A percentile compares a stretch with the other conserved stretches of the same genome.
phyloP scores from a whole-genome alignment of 2,113 vertebrate species.

The Enhydra lutris region DNA sequence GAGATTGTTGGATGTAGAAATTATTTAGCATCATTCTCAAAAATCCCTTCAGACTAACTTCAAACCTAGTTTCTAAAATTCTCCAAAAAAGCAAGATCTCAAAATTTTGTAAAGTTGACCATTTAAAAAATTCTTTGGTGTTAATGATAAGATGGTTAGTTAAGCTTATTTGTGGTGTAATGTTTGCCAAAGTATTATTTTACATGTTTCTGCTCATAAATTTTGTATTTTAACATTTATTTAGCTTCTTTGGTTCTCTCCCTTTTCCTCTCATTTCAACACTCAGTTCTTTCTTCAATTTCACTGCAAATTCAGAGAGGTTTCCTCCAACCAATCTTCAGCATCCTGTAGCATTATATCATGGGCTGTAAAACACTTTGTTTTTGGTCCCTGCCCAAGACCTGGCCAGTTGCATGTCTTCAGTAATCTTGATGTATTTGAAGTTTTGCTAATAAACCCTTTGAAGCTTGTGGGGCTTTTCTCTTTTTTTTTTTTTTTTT shows the following conservation, averaged over 20 bases:
- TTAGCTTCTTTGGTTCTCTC: constrained; percentile 1
- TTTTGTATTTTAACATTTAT: constrained; percentile 19
- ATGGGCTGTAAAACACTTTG: background rate
- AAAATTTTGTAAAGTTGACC: background rate
- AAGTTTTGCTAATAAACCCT: background rate
- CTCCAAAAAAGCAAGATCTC: constrained; percentile 28
- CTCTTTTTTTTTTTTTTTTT: background rate
- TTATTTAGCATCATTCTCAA: constrained; percentile 18
- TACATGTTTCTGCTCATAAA: background rate
- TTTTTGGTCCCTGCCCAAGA: background rate
- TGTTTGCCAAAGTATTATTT: background rate
- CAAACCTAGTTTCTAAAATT: constrained; percentile 22
- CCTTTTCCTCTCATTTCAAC: background rate
- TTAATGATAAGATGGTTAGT: background rate
- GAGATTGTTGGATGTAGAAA: constrained; percentile 48
- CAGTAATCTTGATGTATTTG: background rate
- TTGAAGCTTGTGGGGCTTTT: background rate
- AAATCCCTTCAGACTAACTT: constrained; percentile 29
- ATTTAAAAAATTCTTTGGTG: background rate
- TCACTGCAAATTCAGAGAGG: background rate
- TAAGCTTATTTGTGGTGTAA: background rate
- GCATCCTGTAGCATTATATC: background rate
- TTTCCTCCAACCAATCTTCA: background rate
- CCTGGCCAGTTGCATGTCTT: background rate
- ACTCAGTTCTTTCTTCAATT: background rate